Conservation (phyloP, 2,113 vertebrate genomes). For the Albula glossodonta region DNA sequence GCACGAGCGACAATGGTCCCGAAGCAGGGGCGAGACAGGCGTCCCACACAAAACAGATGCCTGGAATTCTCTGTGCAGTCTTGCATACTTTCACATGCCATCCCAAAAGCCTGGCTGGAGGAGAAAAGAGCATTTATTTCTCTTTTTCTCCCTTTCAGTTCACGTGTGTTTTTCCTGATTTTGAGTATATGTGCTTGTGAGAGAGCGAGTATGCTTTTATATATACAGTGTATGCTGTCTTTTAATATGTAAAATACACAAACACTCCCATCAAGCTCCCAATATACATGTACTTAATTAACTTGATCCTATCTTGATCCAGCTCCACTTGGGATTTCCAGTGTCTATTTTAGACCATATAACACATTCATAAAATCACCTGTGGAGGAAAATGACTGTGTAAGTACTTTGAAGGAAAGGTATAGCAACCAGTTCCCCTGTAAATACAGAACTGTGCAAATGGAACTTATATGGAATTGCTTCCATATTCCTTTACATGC, state of each 20-base stretch:
- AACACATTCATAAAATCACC: neutral
- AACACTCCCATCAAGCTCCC: too few relatives aligned
- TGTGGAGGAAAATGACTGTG: neutral
- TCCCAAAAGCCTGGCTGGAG: slow-evolving; percentile 30
- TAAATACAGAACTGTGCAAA: neutral
- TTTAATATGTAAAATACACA: too few relatives aligned
- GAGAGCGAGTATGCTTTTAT: too few relatives aligned
- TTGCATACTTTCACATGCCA: slow-evolving; percentile 58
- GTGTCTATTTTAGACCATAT: neutral
- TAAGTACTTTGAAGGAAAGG: too few relatives aligned
- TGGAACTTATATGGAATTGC: neutral
- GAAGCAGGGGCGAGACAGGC: slow-evolving; percentile 51
- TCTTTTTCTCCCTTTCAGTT: slow-evolving; percentile 33
- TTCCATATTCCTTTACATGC: neutral
- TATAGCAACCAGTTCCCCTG: neutral
- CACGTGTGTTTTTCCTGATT: slow-evolving; percentile 43
- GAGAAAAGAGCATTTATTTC: slow-evolving; percentile 28
- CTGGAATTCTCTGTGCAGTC: slow-evolving; percentile 55
- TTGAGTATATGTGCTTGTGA: too few relatives aligned
- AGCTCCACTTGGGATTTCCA: too few relatives aligned
- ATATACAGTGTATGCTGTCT: too few relatives aligned
- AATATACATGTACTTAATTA: too few relatives aligned
- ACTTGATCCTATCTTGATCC: too few relatives aligned
- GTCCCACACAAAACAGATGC: slow-evolving; percentile 52
- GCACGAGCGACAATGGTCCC: slow-evolving; percentile 54